Conservation (phyloP, 1,140 invertebrate species). For the Araneus ventricosus region DNA sequence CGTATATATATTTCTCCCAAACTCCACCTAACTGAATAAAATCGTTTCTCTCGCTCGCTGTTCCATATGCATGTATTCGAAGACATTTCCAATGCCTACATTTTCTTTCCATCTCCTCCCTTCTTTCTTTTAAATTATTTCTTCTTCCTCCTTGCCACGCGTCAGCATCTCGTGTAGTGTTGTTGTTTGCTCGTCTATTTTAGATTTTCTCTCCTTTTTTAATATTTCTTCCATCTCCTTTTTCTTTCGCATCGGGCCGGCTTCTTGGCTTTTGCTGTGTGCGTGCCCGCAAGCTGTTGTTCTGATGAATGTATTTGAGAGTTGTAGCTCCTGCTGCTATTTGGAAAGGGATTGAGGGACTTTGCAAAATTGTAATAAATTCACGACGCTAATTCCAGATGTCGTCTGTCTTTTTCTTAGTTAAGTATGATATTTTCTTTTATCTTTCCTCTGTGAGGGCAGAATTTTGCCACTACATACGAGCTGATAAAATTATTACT, state of each 20-base stretch:
- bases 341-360: conserved; percentile 1
- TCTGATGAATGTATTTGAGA: conserved; percentile 53
- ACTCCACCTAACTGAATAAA: conserved; percentile 71
- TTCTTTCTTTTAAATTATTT: conserved; percentile 70
- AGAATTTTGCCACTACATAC: too few species aligned
- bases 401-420: neutral
- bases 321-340: conserved; percentile 33
- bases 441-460: too few species aligned
- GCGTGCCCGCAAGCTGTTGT: conserved; percentile 73
- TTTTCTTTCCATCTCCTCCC: conserved; percentile 16
- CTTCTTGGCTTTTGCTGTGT: conserved; percentile 47
- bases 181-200: conserved; percentile 74
- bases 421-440: too few species aligned
- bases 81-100: conserved; percentile 70
- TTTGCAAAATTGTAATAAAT: conserved; percentile 18
- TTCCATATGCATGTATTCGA: conserved; percentile 66
- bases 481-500: too few species aligned
- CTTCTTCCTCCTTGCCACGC: conserved; percentile 22
- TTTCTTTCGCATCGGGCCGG: neutral
- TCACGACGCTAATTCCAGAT: neutral
- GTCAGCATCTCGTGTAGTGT: conserved; percentile 47
- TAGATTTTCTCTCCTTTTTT: conserved; percentile 23
- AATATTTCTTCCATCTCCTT: conserved; percentile 36
- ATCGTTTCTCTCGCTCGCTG: conserved; percentile 49
- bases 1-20: conserved; percentile 38